Conservation (phyloP, 2,113 vertebrate species). For the Collichthys lucidus region DNA sequence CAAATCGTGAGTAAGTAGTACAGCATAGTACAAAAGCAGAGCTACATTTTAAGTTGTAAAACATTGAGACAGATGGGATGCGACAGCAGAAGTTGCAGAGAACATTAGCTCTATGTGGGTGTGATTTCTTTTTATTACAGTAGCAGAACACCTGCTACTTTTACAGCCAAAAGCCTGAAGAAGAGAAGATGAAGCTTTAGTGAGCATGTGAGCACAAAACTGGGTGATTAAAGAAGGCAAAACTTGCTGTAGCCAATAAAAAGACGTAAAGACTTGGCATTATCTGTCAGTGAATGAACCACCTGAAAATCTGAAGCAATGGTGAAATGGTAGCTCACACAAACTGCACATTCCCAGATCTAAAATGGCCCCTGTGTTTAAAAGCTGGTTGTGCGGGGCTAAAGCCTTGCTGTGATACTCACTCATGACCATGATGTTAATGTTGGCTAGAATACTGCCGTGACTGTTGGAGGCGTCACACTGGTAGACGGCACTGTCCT, state of each 20-base stretch:
- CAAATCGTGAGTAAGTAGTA: slow-evolving; percentile 1
- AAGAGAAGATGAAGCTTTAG: not conserved
- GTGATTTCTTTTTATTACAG: not conserved
- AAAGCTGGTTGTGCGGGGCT: not conserved
- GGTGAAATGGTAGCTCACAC: not conserved
- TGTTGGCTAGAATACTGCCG: slow-evolving; percentile 89
- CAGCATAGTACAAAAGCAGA: not conserved
- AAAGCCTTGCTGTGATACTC: slow-evolving; percentile 69
- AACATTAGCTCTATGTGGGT: not conserved
- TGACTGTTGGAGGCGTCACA: slow-evolving; percentile 93
- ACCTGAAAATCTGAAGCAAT: not conserved
- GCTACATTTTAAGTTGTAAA: not conserved
- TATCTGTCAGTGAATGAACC: not conserved
- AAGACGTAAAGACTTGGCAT: not conserved
- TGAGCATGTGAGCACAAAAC: not conserved
- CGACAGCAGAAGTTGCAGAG: not conserved
- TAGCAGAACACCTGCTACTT: not conserved
- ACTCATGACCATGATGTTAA: slow-evolving; percentile 92
- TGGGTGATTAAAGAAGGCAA: not conserved
- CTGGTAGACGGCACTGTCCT: slow-evolving; percentile 92
- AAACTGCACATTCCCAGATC: not conserved
- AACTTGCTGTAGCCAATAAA: not conserved
- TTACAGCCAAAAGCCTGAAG: not conserved
- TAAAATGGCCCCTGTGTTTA: not conserved
- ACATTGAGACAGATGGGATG: not conserved